Conservation (phyloP, 2,797 vertebrate species). For the Siniperca undulata region DNA sequence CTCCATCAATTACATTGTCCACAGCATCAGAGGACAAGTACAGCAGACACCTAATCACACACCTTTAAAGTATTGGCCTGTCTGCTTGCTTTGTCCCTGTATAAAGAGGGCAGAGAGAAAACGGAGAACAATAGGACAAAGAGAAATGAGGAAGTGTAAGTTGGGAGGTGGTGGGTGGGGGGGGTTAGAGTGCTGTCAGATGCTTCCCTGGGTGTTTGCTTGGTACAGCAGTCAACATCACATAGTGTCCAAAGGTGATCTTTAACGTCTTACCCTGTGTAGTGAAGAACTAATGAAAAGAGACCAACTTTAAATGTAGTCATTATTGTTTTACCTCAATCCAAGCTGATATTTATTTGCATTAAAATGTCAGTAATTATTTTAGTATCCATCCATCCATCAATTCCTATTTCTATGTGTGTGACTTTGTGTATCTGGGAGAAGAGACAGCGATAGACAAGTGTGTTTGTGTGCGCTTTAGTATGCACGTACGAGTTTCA, state of each 20-base stretch:
- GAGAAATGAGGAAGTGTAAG: constrained; percentile 39
- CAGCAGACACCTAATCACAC: constrained; percentile 57
- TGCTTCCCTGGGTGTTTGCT: constrained; percentile 9
- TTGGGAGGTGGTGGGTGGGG: background rate
- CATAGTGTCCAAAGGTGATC: constrained; percentile 4
- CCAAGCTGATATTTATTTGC: background rate
- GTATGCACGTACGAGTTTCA: constrained; percentile 42
- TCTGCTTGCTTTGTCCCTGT: constrained; percentile 48
- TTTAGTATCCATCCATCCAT: background rate
- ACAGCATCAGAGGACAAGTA: constrained; percentile 56
- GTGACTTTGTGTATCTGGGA: constrained; percentile 45
- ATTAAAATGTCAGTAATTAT: constrained; percentile 1
- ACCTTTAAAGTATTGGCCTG: constrained; percentile 47
- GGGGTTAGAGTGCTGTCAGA: constrained; percentile 8
- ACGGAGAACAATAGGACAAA: constrained; percentile 81
- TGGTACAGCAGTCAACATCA: background rate
- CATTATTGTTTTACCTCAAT: background rate
- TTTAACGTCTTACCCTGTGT: background rate
- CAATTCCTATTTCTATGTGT: constrained; percentile 16
- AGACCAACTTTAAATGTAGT: background rate
- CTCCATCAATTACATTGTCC: constrained; percentile 63
- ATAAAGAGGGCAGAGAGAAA: constrained; percentile 41
- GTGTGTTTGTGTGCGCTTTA: constrained; percentile 21
- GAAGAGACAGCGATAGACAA: constrained; percentile 16
- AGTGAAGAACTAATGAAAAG: background rate